Base-by-base conservation (phyloP, 2,113 vertebrate species). In the Limanda limanda region DNA sequence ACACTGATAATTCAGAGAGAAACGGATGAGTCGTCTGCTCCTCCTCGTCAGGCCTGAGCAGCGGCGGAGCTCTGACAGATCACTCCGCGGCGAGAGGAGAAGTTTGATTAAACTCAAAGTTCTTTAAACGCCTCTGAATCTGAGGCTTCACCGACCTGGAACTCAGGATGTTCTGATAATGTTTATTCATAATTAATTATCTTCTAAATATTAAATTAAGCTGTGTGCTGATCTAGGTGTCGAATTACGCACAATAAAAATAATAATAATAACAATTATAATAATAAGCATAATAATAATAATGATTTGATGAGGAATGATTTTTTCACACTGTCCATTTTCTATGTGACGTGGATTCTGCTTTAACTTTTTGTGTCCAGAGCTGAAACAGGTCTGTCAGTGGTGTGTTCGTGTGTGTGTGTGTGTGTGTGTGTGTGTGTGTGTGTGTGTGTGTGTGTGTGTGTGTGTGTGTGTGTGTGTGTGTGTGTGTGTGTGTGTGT, bases 371-470 rank as follows among this genome's bases (percentile, higher is more conserved):
- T 56, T 56, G 21, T 56, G 11, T 24, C 40, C 40, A 42, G 11
- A 42, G 3, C 40, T 42, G 35, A 37, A 37, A 37, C 35, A 37
- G 35, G 20, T 57, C 4, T 15, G 3, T 57, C 12, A 24, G 5
- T 69, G 31, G 31, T 31, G 27, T 27, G 25, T n/a, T n/a, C n/a
- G n/a, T n/a, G n/a, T n/a, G n/a, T n/a, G n/a, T n/a, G n/a, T n/a
- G n/a, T n/a, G n/a, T n/a, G 47, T 37, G n/a, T 60, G 47, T 24
- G 64, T 45, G 57, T 58, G 74, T 66, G 78, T 48, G 60, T 40
- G 63, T 31, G 76, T 45, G 80, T 35, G 78, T 61, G 65, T 17
- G 63, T 55, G 67, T 51, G 58, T 51, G 79, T 60, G 51, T 27
- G 25, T 27, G 25, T 27, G 25, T 25, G 25, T 25, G 25, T 25